phyloP scores from a whole-genome alignment of 2,797 vertebrate genomes.

The Steatocranus sp. region DNA sequence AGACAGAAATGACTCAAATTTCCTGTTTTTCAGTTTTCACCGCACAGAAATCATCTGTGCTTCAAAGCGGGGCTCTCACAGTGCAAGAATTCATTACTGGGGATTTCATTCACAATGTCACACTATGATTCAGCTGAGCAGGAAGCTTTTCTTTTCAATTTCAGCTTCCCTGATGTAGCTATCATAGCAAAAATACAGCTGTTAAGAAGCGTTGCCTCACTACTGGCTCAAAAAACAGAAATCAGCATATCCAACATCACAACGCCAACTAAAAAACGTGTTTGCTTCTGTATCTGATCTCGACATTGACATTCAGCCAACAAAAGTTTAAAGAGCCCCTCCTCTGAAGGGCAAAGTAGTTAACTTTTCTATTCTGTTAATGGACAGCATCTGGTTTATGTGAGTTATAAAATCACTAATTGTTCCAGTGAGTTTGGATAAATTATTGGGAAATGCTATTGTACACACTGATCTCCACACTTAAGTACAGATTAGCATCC shows the following conservation, averaged over 20 bases:
- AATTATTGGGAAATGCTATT: neutral
- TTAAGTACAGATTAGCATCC: neutral
- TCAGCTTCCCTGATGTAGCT: neutral
- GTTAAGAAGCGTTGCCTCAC: neutral
- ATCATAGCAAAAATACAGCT: neutral
- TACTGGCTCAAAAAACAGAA: neutral
- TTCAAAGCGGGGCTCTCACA: neutral
- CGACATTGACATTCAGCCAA: neutral
- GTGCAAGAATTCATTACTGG: neutral
- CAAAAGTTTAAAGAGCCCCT: neutral
- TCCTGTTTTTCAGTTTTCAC: neutral
- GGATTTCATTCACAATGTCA: neutral
- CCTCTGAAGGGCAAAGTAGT: neutral
- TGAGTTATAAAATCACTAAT: neutral
- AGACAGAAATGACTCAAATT: neutral
- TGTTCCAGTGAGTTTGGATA: neutral
- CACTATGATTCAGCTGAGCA: neutral
- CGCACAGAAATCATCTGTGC: neutral
- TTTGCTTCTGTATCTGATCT: neutral
- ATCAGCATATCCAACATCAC: neutral
- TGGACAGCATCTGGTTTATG: neutral
- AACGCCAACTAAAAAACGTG: fast-evolving
- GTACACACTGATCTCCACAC: neutral
- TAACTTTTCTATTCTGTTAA: neutral
- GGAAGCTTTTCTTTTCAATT: neutral